These are phyloP conservation scores for Salvelinus sp. DNA, from an alignment of 2,113 vertebrate species.

Conservation along the genomic window DNA sequence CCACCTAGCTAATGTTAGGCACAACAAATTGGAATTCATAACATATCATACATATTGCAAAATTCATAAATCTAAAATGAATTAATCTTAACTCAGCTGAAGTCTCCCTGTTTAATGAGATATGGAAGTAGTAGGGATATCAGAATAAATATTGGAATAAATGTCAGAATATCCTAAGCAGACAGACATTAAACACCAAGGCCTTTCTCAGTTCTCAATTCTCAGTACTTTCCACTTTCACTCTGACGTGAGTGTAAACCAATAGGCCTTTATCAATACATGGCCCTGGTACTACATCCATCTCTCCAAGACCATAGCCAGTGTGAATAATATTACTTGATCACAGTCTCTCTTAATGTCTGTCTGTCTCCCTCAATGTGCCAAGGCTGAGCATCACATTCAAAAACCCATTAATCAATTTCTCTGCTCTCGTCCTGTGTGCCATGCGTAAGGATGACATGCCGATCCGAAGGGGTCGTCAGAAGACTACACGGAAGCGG, in stretches of 20 bases:
- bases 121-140: neutral
- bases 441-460: constrained; percentile 85
- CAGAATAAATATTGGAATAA: neutral
- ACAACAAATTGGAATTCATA: too few species aligned
- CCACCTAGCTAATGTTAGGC: too few species aligned
- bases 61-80: neutral
- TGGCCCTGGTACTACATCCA: neutral
- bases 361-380: neutral
- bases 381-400: too few species aligned
- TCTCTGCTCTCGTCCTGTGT: constrained; percentile 7
- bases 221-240: neutral
- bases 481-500: constrained; percentile 92
- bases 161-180: neutral
- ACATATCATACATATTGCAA: too few species aligned
- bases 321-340: neutral
- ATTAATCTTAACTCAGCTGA: neutral
- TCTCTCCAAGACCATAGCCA: neutral
- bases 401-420: neutral
- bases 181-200: neutral
- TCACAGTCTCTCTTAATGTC: neutral
- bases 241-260: neutral
- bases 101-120: neutral
- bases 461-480: constrained; percentile 88
- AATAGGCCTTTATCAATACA: too few species aligned
- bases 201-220: neutral